Percentiles rank a stretch among this genome's conserved stretches.
phyloP scores from a whole-genome alignment of 2,113 vertebrate species.

The Pogona vitticeps region DNA sequence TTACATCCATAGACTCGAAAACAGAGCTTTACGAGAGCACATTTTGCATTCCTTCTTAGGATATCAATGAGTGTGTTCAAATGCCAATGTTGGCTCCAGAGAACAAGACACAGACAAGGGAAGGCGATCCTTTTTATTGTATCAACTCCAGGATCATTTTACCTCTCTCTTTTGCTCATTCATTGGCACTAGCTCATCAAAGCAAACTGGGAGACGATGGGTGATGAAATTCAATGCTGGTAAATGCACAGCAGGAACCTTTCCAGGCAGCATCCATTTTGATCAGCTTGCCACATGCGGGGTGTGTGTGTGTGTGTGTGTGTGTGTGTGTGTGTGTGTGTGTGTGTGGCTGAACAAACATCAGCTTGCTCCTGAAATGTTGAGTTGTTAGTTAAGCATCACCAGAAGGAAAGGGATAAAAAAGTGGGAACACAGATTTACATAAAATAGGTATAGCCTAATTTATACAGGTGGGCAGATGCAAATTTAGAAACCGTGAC shows the following conservation, averaged over 20 bases:
- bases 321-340: too few relatives aligned
- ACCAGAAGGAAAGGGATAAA: background rate
- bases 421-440: background rate
- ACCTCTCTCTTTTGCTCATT: background rate
- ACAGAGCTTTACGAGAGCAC: background rate
- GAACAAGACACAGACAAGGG: background rate
- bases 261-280: background rate
- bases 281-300: background rate
- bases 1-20: background rate
- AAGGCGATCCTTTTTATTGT: conserved; percentile 9
- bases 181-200: background rate
- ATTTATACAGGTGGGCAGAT: background rate
- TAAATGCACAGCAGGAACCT: background rate
- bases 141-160: conserved; percentile 3
- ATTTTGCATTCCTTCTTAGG: background rate
- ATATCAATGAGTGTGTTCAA: background rate
- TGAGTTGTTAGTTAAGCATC: background rate
- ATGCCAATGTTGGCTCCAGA: background rate
- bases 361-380: background rate
- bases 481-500: background rate
- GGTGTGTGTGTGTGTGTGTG: too few relatives aligned
- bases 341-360: too few relatives aligned
- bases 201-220: background rate
- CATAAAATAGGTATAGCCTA: background rate
- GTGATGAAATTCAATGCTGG: background rate